Conservation (phyloP, 1,140 invertebrate genomes). For the Pentalonia nigronervosa region DNA sequence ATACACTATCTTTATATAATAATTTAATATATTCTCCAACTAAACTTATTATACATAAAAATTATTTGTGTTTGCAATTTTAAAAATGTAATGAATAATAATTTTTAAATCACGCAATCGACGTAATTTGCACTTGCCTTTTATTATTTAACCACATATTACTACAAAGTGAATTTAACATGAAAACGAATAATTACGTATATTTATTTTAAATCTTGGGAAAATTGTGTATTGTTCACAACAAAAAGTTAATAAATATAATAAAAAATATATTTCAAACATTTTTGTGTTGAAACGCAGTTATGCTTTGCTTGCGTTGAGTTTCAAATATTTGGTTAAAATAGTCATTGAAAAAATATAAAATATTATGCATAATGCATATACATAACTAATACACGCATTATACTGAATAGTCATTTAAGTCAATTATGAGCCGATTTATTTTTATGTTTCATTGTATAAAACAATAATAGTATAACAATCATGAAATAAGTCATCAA, state of each 20-base stretch:
- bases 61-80: background rate
- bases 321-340: background rate
- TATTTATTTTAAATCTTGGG: background rate
- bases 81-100: background rate
- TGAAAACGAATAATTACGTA: background rate
- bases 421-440: background rate
- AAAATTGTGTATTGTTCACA: background rate
- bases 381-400: background rate
- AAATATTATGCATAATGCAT: background rate
- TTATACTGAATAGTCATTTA: background rate
- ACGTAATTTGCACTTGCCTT: background rate
- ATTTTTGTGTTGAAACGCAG: background rate
- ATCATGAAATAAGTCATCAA: constrained; percentile 7
- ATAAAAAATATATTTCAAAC: background rate
- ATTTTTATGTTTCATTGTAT: background rate
- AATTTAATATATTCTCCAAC: background rate
- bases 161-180: background rate
- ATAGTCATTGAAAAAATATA: background rate
- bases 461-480: background rate
- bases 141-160: background rate
- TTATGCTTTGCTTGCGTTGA: background rate
- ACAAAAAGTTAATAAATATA: background rate
- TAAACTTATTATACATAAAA: background rate
- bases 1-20: background rate
- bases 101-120: background rate